Conservation (phyloP, 2,113 vertebrate species). For the Puntigrus tetrazona region DNA sequence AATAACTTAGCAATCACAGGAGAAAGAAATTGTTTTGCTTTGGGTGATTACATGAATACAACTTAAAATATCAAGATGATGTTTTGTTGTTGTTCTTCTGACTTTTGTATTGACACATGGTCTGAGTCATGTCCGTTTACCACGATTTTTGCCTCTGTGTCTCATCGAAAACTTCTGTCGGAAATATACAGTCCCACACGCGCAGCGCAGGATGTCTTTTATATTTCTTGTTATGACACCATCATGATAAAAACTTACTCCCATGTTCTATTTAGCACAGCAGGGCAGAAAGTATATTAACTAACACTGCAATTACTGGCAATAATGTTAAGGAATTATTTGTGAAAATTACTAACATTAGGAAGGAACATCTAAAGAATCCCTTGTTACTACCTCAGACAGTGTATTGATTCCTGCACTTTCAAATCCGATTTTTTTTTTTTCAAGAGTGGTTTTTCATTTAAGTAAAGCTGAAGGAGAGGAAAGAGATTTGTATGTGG, state of each 20-base stretch:
- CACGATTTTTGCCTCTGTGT: not conserved
- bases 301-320: not conserved
- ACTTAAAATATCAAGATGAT: not conserved
- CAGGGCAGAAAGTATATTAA: not conserved
- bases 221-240: not conserved
- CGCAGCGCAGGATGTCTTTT: not conserved
- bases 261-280: not conserved
- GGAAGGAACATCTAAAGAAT: not conserved
- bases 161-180: not conserved
- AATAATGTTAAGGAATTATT: not conserved
- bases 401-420: not conserved
- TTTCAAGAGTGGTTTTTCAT: not conserved
- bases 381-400: not conserved
- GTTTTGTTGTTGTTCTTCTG: too few species aligned
- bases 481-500: not conserved
- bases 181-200: not conserved
- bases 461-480: slow-evolving; percentile 5
- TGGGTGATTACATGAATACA: not conserved
- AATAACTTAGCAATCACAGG: not conserved
- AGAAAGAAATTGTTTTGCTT: not conserved
- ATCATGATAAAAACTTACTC: not conserved
- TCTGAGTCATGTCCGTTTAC: not conserved
- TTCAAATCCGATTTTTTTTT: not conserved
- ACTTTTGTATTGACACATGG: not conserved
- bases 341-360: not conserved